Evolutionary conservation across 2,797 vertebrate species (phyloP).

Genomic region (Trematomus bernacchii): DNA sequence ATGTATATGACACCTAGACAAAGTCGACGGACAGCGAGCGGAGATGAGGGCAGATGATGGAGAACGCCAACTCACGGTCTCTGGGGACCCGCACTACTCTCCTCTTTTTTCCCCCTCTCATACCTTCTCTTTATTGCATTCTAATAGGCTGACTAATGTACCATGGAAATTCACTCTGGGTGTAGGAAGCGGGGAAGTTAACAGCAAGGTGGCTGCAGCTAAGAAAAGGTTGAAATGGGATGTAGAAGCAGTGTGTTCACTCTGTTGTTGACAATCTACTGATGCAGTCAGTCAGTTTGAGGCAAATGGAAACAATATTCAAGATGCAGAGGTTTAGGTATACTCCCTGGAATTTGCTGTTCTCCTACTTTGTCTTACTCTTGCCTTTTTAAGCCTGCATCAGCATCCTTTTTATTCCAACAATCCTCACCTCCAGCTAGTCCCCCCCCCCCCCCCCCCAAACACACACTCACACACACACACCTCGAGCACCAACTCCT

Average conservation of each 20-base stretch:
- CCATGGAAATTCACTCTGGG: constrained; percentile 96
- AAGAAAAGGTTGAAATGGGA: constrained; percentile 38
- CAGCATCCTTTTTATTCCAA: constrained; percentile 48
- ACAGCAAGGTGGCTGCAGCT: constrained; percentile 54
- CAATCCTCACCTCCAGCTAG: constrained; percentile 41
- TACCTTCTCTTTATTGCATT: constrained; percentile 95
- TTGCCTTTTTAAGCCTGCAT: constrained; percentile 77
- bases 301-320: constrained; percentile 49
- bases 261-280: constrained; percentile 36
- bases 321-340: constrained; percentile 25
- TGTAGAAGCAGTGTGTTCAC: not conserved
- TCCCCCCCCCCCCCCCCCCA: not conserved
- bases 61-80: constrained; percentile 91
- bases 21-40: constrained; percentile 92
- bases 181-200: constrained; percentile 80
- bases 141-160: constrained; percentile 99
- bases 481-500: constrained; percentile 44
- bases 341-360: constrained; percentile 12
- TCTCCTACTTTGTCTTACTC: constrained; percentile 74
- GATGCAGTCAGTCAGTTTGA: constrained; percentile 30
- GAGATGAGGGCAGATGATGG: constrained; percentile 97
- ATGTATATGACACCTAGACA: constrained; percentile 96
- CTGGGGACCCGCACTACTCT: constrained; percentile 84
- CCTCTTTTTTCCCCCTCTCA: constrained; percentile 79
- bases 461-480: constrained; percentile 28